These are phyloP conservation scores for Drosophila repleta DNA, from an alignment of 1,140 invertebrate species.

Conservation along the genomic window DNA sequence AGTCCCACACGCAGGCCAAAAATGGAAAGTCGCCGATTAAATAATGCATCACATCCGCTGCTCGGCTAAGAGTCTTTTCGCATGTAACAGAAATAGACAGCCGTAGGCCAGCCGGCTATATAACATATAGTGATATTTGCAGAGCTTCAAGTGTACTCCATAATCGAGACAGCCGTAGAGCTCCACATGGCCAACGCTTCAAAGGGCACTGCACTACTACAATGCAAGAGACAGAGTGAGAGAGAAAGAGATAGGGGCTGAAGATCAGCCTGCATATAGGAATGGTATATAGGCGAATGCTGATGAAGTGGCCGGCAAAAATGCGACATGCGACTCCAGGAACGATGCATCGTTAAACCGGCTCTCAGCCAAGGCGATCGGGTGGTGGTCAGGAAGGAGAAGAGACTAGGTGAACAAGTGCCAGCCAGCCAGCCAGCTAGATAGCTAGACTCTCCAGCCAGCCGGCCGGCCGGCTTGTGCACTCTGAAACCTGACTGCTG, in stretches of 20 bases:
- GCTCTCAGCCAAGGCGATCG: conserved; percentile 47
- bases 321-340: conserved; percentile 60
- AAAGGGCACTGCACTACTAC: conserved; percentile 52
- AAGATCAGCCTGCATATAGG: conserved; percentile 19
- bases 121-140: conserved; percentile 21
- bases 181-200: conserved; percentile 36
- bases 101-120: conserved; percentile 14
- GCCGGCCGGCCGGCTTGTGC: conserved; percentile 19
- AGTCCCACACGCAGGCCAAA: conserved; percentile 12
- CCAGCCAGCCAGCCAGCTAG: conserved; percentile 16
- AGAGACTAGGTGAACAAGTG: conserved; percentile 49
- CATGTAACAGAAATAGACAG: conserved; percentile 42
- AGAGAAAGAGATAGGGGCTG: conserved; percentile 12
- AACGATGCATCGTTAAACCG: conserved; percentile 58
- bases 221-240: neutral
- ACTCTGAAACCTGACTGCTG: conserved; percentile 10
- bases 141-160: conserved; percentile 33
- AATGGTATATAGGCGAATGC: conserved; percentile 35
- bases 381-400: neutral
- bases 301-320: conserved; percentile 60
- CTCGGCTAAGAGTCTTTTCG: neutral
- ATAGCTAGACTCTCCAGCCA: neutral
- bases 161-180: conserved; percentile 10
- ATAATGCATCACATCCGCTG: conserved; percentile 48
- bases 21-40: conserved; percentile 41